Evolutionary conservation across 2,113 vertebrate genomes (phyloP), one percentile per base, ranked within the genome.

Genomic region (Anthoscopus minutus): DNA sequence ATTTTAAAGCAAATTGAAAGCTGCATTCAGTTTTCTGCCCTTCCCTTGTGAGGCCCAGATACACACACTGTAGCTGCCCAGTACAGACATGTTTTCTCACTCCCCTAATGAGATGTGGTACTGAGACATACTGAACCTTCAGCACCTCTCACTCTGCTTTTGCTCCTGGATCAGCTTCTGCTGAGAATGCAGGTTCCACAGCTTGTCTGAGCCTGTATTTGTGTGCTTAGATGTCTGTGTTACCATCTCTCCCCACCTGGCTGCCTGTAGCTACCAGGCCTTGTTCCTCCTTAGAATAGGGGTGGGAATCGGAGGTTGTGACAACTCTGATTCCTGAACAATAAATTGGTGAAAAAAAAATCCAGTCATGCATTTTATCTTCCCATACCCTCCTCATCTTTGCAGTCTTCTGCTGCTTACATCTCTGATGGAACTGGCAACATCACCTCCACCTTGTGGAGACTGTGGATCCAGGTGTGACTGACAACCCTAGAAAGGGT

Each of bases 181-280:
- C 74, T 57, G 42, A 54, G 22, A 11, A 35, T 45, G 5, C 1
- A 28, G 13, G 6, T 25, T 53, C 18, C 51, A 28, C 35, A 53
- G 60, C 20, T 53, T 42, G 33, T 7, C n/a, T 4, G 2, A 71
- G 57, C 6, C 28, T 71, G 3, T 30, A 5, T 33, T 31, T 78
- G 6, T 40, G 4, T 44, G 5, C 35, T 21, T 51, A 4, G 38
- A 5, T n/a, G 11, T 21, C 12, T 10, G 4, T 51, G 25, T 24
- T 57, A 6, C 22, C 3, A 0, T 15, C 22, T 15, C 31, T 40
- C n/a, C 22, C 25, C 24, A 4, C 11, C 4, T 2, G 3, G 17
- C 27, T 71, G 21, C 10, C 51, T 81, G 18, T 38, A 74, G 31
- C 57, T 21, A 44, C 6, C 15, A 73, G 44, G 13, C 31, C 81